These are phyloP conservation scores for Drosophila dunni DNA, from an alignment of 1,140 invertebrate species.

Conservation along the genomic window DNA sequence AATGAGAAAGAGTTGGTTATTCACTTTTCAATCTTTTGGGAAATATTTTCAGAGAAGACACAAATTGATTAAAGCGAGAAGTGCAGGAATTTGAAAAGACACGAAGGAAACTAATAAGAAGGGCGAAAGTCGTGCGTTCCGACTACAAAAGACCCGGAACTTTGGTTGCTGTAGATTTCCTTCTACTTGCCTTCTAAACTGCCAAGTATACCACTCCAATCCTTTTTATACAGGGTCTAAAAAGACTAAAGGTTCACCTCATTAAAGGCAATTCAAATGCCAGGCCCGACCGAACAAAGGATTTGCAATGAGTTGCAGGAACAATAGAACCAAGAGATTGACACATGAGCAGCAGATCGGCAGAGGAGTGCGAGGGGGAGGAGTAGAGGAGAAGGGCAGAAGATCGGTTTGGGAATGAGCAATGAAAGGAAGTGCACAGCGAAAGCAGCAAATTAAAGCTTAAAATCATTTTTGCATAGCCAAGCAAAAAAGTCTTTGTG, in stretches of 20 bases:
- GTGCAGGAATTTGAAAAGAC: constrained; percentile 20
- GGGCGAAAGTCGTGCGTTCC: no score
- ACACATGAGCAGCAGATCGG: constrained; percentile 60
- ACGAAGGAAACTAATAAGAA: no score
- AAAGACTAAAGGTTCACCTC: constrained; percentile 45
- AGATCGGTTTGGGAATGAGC: constrained; percentile 14
- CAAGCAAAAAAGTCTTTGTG: constrained; percentile 21
- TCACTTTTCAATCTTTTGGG: no score
- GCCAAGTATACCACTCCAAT: no score
- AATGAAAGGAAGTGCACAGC: constrained; percentile 76
- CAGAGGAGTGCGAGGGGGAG: no score
- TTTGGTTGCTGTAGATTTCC: no score
- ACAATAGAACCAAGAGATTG: constrained; percentile 70
- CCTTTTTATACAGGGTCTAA: background rate
- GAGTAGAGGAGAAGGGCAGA: background rate
- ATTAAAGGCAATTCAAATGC: constrained; percentile 76
- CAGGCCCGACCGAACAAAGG: constrained; percentile 28
- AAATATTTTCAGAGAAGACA: constrained; percentile 7
- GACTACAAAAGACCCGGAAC: no score
- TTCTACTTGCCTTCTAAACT: no score
- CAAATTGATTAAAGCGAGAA: constrained; percentile 40
- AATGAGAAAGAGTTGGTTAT: constrained; percentile 4
- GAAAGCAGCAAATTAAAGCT: constrained; percentile 80
- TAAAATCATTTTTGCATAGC: constrained; percentile 81
- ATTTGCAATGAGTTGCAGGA: constrained; percentile 63